Evolutionary conservation across 2,113 vertebrate genomes (phyloP).

Genomic region (Gobio gobio): DNA sequence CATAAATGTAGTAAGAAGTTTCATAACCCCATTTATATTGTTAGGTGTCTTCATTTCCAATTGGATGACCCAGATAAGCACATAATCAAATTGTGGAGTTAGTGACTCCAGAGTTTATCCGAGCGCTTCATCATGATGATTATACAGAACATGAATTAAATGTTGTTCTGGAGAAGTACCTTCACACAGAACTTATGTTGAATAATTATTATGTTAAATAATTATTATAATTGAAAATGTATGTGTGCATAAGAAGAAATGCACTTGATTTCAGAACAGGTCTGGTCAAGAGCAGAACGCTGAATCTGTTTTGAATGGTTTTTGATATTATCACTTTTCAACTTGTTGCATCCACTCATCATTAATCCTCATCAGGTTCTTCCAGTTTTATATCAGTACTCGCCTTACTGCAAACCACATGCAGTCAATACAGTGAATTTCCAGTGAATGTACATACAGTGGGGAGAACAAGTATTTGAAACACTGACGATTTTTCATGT

Average conservation of each 20-base stretch:
- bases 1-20: not conserved
- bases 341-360: conserved; percentile 6
- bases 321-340: conserved; percentile 35
- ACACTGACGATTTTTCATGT: too few species aligned
- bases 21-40: conserved; percentile 23
- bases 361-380: not conserved
- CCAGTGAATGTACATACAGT: not conserved
- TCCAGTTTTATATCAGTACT: conserved; percentile 2
- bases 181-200: not conserved
- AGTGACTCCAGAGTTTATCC: not conserved
- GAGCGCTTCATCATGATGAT: not conserved
- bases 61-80: not conserved
- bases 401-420: not conserved
- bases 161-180: not conserved
- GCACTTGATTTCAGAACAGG: conserved; percentile 3
- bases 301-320: conserved; percentile 24
- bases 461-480: too few species aligned
- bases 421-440: not conserved
- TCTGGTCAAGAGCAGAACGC: conserved; percentile 13
- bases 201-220: not conserved
- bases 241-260: not conserved
- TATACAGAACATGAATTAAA: not conserved
- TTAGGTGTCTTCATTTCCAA: not conserved
- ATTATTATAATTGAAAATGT: not conserved
- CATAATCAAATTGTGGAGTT: not conserved